Conservation (phyloP, 2,797 vertebrate genomes). For the Cryptoprocta ferox region DNA sequence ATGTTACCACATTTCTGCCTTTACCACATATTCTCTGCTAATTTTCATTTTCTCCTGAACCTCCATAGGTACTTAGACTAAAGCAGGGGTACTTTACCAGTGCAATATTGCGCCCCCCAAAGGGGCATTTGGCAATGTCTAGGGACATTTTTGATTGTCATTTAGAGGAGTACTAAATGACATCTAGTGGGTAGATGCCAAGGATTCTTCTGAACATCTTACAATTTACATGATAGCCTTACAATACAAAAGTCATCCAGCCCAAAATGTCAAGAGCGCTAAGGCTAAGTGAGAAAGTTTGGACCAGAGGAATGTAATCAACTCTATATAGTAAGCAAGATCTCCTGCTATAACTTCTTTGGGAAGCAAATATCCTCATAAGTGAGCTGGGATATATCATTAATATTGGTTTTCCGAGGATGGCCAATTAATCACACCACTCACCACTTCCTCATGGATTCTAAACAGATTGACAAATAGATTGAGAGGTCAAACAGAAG, state of each 20-base stretch:
- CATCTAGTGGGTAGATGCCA: background rate
- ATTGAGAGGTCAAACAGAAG: background rate
- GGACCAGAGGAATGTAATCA: background rate
- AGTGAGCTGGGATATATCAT: background rate
- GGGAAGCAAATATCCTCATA: background rate
- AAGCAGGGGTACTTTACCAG: background rate
- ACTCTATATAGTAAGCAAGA: background rate
- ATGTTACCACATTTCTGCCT: background rate
- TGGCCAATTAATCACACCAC: background rate
- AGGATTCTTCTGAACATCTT: background rate
- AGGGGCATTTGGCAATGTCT: background rate
- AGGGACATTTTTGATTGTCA: background rate
- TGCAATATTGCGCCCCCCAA: background rate
- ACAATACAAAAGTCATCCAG: background rate
- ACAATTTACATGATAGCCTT: background rate
- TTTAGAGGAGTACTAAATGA: background rate
- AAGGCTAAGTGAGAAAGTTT: background rate
- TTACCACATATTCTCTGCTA: background rate
- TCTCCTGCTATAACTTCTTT: background rate
- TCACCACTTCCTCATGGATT: background rate
- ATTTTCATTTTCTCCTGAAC: background rate
- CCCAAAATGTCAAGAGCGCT: background rate
- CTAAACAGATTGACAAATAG: background rate
- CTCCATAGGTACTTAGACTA: background rate
- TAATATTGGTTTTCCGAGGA: background rate